Evolutionary conservation across 2,888 invertebrate species (phyloP).

Genomic region (Rosalia funebris): DNA sequence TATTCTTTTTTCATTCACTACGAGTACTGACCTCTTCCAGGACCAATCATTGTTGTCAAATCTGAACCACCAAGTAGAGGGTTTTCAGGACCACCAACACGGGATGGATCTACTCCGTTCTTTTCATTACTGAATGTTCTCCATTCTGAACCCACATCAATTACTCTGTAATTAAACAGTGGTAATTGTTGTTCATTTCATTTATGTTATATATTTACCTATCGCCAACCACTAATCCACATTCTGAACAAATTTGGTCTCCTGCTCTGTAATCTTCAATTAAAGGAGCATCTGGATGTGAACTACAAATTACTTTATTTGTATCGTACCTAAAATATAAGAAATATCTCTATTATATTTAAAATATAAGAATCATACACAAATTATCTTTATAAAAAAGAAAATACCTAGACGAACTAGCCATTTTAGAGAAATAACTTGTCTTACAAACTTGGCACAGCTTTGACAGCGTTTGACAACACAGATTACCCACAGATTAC

Average conservation of each 20-base stretch:
- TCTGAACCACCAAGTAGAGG: slow-evolving; percentile 95
- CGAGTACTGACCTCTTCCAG: slow-evolving; percentile 63
- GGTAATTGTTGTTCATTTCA: background rate
- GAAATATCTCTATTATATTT: no score
- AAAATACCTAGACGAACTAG: slow-evolving; percentile 74
- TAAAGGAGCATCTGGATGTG: slow-evolving; percentile 94
- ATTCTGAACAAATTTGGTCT: slow-evolving; percentile 98
- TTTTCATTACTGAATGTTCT: slow-evolving; percentile 99
- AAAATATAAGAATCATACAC: background rate
- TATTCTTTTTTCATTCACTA: no score
- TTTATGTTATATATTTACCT: slow-evolving; percentile 70
- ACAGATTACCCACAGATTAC: no score
- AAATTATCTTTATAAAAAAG: slow-evolving; percentile 7
- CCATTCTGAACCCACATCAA: slow-evolving; percentile 99
- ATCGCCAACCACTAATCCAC: slow-evolving; percentile 99
- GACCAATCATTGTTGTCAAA: slow-evolving; percentile 94
- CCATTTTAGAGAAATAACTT: no score
- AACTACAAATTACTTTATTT: slow-evolving; percentile 88
- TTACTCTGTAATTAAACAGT: slow-evolving; percentile 74
- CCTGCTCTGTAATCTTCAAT: slow-evolving; percentile 99
- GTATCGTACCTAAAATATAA: slow-evolving; percentile 71
- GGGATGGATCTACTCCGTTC: slow-evolving; percentile 95
- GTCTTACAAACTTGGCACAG: no score
- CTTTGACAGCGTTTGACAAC: no score
- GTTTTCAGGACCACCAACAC: slow-evolving; percentile 99